phyloP scores from a whole-genome alignment of 2,888 invertebrate genomes.

The Microctonus brassicae region DNA sequence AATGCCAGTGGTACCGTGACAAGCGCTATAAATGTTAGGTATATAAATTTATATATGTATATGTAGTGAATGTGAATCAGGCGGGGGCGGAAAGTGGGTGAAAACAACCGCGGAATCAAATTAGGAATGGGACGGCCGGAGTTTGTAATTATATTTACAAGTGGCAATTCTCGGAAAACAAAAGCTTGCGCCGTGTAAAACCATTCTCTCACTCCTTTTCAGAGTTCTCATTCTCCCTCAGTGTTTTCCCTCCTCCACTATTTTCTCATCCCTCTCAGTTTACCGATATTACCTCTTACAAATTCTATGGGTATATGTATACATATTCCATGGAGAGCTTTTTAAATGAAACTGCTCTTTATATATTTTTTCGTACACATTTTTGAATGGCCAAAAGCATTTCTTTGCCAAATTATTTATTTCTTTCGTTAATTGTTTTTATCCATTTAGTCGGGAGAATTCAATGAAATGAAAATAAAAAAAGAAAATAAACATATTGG shows the following conservation, averaged over 20 bases:
- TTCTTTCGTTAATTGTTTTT: constrained; percentile 37
- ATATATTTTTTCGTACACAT: constrained; percentile 62
- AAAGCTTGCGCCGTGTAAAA: constrained; percentile 50
- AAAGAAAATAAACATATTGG: too few species aligned
- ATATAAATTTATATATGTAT: neutral
- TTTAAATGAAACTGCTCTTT: constrained; percentile 64
- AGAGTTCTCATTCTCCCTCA: neutral
- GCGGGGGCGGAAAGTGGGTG: constrained; percentile 51
- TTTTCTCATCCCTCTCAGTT: neutral
- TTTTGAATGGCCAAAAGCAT: neutral
- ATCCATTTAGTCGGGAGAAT: neutral
- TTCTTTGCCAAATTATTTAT: constrained; percentile 44
- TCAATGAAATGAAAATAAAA: neutral
- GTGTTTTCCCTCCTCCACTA: neutral
- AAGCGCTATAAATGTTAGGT: neutral
- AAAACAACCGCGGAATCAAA: constrained; percentile 69
- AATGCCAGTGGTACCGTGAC: constrained; percentile 16
- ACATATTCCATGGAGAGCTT: neutral
- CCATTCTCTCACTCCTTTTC: neutral
- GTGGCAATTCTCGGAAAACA: constrained; percentile 67
- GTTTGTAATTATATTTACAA: constrained; percentile 69
- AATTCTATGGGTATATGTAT: neutral
- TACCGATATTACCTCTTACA: neutral
- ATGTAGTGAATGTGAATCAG: constrained; percentile 26
- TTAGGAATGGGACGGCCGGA: constrained; percentile 54